These are phyloP conservation scores for Aquatica leii DNA, from an alignment of 2,888 invertebrate genomes.

Conservation along the genomic window DNA sequence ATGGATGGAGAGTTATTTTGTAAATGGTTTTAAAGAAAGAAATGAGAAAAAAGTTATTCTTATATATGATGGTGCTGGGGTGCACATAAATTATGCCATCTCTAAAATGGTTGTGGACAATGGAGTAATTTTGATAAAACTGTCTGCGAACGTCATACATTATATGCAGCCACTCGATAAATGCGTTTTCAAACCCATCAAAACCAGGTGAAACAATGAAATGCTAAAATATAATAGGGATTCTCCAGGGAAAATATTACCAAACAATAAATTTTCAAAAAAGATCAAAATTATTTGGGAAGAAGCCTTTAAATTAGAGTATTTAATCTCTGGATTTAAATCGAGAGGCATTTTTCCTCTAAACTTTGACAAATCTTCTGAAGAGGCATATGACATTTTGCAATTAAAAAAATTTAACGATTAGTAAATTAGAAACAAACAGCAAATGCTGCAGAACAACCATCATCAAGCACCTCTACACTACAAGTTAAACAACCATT, in stretches of 20 bases:
- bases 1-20: too few relatives aligned
- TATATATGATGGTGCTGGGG: too few relatives aligned
- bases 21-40: not conserved
- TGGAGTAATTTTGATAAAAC: constrained; percentile 23
- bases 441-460: not conserved
- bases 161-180: too few relatives aligned
- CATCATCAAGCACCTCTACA: not conserved
- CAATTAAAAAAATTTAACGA: not conserved
- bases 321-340: not conserved
- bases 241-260: constrained; percentile 5
- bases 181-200: constrained; percentile 23
- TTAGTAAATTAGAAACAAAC: not conserved
- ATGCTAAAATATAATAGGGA: too few relatives aligned
- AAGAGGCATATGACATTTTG: not conserved
- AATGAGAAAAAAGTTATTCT: constrained; percentile 24
- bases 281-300: not conserved
- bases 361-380: not conserved
- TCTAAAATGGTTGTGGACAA: constrained; percentile 28
- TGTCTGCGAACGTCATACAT: constrained; percentile 21
- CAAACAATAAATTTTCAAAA: not conserved
- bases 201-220: not conserved
- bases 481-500: not conserved
- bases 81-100: too few relatives aligned
- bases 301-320: not conserved
- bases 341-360: not conserved